A percentile compares a stretch with the other conserved stretches of the same genome.
These are phyloP conservation scores for Sebastes trivittatus DNA, from an alignment of 2,797 vertebrate genomes.

Conservation along the genomic window DNA sequence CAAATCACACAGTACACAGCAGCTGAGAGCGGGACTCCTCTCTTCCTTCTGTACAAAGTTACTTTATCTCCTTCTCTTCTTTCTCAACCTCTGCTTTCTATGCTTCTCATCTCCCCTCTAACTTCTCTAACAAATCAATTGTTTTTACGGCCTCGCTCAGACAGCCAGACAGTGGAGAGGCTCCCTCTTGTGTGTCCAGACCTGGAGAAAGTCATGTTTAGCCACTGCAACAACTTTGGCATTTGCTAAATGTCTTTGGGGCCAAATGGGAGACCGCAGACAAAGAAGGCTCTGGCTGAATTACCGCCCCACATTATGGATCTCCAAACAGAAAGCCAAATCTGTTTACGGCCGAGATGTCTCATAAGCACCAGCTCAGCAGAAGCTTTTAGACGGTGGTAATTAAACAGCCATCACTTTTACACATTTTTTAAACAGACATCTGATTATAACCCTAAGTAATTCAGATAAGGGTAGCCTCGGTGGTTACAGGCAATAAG, in stretches of 20 bases:
- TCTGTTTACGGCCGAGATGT: slow-evolving; percentile 58
- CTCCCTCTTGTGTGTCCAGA: slow-evolving; percentile 59
- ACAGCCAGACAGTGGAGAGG: slow-evolving; percentile 36
- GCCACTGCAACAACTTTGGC: slow-evolving; percentile 65
- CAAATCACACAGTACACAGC: slow-evolving; percentile 63
- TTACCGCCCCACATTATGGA: slow-evolving; percentile 56
- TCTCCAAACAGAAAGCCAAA: slow-evolving; percentile 59
- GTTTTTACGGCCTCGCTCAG: slow-evolving; percentile 15
- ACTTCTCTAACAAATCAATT: slow-evolving; percentile 8
- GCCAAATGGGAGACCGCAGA: slow-evolving; percentile 70
- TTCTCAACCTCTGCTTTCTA: slow-evolving; percentile 1
- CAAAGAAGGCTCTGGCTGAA: slow-evolving; percentile 67
- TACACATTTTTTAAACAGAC: slow-evolving; percentile 61
- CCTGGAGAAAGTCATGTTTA: slow-evolving; percentile 61
- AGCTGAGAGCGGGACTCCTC: slow-evolving; percentile 11
- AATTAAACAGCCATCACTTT: slow-evolving; percentile 67
- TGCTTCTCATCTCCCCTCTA: not conserved
- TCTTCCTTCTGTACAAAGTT: not conserved
- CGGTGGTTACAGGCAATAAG: slow-evolving; percentile 51
- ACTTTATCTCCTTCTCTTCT: not conserved
- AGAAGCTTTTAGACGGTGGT: slow-evolving; percentile 43
- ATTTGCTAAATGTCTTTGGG: slow-evolving; percentile 64
- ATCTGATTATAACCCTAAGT: slow-evolving; percentile 55
- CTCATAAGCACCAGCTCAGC: slow-evolving; percentile 51
- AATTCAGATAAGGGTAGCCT: slow-evolving; percentile 57